Evolutionary conservation across 2,797 vertebrate genomes (phyloP).

Genomic region (Mycteria americana): DNA sequence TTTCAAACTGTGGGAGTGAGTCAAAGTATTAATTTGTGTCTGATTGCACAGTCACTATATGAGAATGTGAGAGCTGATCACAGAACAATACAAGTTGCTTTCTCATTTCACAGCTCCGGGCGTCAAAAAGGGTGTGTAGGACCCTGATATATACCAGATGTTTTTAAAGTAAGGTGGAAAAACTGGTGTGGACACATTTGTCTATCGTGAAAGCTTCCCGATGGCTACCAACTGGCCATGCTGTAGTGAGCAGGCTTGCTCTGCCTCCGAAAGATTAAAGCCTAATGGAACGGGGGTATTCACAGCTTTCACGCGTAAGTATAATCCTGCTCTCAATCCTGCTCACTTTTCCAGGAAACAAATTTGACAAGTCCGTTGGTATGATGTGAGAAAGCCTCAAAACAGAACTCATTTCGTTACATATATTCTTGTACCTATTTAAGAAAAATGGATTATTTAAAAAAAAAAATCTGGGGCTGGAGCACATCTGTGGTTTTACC

Average conservation of each 20-base stretch:
- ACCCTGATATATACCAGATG: conserved; percentile 32
- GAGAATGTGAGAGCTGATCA: conserved; percentile 39
- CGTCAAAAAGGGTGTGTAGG: not conserved
- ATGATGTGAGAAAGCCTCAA: not conserved
- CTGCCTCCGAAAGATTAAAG: not conserved
- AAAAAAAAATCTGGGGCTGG: not conserved
- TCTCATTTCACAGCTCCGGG: conserved; percentile 53
- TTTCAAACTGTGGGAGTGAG: conserved; percentile 45
- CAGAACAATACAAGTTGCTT: conserved; percentile 53
- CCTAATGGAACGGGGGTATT: not conserved
- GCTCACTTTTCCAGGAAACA: not conserved
- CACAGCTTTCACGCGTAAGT: not conserved
- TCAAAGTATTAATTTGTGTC: conserved; percentile 51
- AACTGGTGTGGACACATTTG: not conserved
- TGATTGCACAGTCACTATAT: conserved; percentile 40
- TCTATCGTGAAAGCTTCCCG: not conserved
- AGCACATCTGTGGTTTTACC: not conserved
- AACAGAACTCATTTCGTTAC: not conserved
- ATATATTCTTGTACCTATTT: not conserved
- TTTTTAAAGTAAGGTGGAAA: conserved; percentile 43
- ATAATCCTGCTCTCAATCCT: not conserved
- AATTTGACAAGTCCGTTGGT: not conserved
- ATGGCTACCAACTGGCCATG: not conserved
- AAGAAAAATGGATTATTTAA: not conserved
- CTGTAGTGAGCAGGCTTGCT: not conserved